Evolutionary conservation across 2,113 vertebrate species (phyloP).

Genomic region (Zootoca vivipara): DNA sequence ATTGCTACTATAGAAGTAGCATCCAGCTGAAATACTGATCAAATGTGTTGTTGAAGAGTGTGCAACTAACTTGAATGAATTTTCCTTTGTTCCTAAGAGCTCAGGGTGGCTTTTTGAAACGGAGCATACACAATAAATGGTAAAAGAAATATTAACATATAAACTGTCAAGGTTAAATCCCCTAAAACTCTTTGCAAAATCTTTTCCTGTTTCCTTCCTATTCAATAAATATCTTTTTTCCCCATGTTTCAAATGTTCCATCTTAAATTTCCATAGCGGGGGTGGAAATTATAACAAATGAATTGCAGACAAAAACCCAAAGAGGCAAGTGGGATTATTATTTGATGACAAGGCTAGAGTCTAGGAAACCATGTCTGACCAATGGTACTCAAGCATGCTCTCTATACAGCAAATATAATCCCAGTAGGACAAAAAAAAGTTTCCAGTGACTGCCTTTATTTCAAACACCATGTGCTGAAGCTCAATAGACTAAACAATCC

Average conservation of each 20-base stretch:
- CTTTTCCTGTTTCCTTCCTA: neutral
- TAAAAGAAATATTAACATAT: neutral
- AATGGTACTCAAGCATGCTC: slow-evolving; percentile 33
- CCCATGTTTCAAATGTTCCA: no score
- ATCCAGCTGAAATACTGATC: neutral
- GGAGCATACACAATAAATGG: neutral
- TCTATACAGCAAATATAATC: slow-evolving; percentile 53
- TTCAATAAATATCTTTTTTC: neutral
- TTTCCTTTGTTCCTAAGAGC: neutral
- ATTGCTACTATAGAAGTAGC: neutral
- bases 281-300: neutral
- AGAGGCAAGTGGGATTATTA: slow-evolving; percentile 31
- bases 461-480: slow-evolving; percentile 57
- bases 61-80: neutral
- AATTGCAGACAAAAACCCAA: neutral
- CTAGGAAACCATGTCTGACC: slow-evolving; percentile 40
- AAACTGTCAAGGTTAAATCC: neutral
- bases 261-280: neutral
- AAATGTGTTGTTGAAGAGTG: no score
- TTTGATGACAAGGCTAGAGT: slow-evolving; percentile 38
- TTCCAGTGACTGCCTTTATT: slow-evolving; percentile 47
- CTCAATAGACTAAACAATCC: slow-evolving; percentile 63
- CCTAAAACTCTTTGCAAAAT: neutral
- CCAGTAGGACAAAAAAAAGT: slow-evolving; percentile 26
- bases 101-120: no score